phyloP scores from a whole-genome alignment of 2,797 vertebrate genomes.

The Mastacembelus armatus region DNA sequence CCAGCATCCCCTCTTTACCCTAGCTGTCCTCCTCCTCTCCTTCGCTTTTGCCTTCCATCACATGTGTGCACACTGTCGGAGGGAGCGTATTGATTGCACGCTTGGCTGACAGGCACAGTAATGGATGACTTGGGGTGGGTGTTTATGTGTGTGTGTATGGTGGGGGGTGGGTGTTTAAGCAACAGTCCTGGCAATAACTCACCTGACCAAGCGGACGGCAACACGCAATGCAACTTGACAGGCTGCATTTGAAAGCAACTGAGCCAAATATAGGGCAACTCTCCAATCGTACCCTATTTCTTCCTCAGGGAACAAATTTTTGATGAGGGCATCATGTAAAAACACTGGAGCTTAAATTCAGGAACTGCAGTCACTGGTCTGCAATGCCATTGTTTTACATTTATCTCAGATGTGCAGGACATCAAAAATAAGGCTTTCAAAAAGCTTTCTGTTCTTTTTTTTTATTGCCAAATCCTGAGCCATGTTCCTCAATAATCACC shows the following conservation, averaged over 20 bases:
- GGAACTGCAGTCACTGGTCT: slow-evolving; percentile 27
- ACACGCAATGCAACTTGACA: slow-evolving; percentile 52
- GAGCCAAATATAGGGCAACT: slow-evolving; percentile 65
- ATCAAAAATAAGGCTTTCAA: slow-evolving; percentile 48
- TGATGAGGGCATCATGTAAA: slow-evolving; percentile 29
- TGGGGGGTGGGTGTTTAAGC: slow-evolving; percentile 56
- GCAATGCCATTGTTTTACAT: slow-evolving; percentile 55
- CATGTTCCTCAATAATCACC: slow-evolving; percentile 55
- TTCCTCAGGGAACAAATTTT: slow-evolving; percentile 43
- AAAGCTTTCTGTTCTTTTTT: slow-evolving; percentile 39
- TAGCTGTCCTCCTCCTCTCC: slow-evolving; percentile 50
- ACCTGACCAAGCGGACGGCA: slow-evolving; percentile 69
- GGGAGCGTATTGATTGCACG: slow-evolving; percentile 80
- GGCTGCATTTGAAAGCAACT: slow-evolving; percentile 63
- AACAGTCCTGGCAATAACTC: slow-evolving; percentile 73
- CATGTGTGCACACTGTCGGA: slow-evolving; percentile 68
- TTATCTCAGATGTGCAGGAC: slow-evolving; percentile 61
- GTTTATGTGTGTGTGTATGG: slow-evolving; percentile 29
- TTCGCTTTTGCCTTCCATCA: slow-evolving; percentile 72
- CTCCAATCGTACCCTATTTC: slow-evolving; percentile 55
- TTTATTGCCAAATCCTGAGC: slow-evolving; percentile 51
- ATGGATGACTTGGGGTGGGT: slow-evolving; percentile 65
- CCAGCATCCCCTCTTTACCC: slow-evolving; percentile 45
- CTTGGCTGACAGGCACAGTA: slow-evolving; percentile 79
- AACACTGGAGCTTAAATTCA: slow-evolving; percentile 50